Evolutionary conservation across 2,888 invertebrate genomes (phyloP), one percentile per base, ranked within the genome.

Genomic region (Chloromyia formosa): DNA sequence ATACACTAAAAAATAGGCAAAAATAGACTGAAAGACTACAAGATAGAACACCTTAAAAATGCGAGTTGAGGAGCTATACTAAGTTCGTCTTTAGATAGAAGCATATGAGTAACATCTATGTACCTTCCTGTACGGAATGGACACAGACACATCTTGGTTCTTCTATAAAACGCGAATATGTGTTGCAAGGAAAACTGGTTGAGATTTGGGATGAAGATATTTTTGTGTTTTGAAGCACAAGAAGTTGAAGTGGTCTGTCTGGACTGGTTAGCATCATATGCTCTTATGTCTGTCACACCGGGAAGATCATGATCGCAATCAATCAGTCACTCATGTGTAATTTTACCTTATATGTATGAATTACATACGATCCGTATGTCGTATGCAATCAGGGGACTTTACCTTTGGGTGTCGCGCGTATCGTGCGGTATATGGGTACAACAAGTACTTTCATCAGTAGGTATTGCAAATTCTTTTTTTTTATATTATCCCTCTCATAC

Each of bases 271-370:
- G 35, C 69, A 69, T 54, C 27, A n/a, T 54, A 54, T 35, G 27
- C 7, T 4, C 27, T 4, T 35, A 35, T 7, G 27, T 35, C 23
- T 35, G 27, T 35, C 35, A 69, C 66, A 66, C 69, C 27, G 27
- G 1, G 42, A 64, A 54, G 69, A 69, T 69, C 69, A 69, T 68
- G 69, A 69, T 69, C 54, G 69, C 69, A 20, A 69, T 54, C 69
- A 23, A 69, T 69, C 69, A 69, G 54, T 69, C 69, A 69, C 54
- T 27, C 27, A 35, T 35, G 27, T 69, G 53, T 69, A 54, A 69
- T 18, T 22, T 69, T 61, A 22, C 61, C 20, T 61, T 22, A 20
- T 35, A 7, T 7, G 27, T 35, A 7, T 7, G 27, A 35, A 35
- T 35, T 35, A 35, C 27, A 35, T 35, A 35, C 27, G 7, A 35